A percentile compares a stretch with the other conserved stretches of the same genome.
Conservation (phyloP, 2,113 vertebrate genomes). For the Bucco capensis region DNA sequence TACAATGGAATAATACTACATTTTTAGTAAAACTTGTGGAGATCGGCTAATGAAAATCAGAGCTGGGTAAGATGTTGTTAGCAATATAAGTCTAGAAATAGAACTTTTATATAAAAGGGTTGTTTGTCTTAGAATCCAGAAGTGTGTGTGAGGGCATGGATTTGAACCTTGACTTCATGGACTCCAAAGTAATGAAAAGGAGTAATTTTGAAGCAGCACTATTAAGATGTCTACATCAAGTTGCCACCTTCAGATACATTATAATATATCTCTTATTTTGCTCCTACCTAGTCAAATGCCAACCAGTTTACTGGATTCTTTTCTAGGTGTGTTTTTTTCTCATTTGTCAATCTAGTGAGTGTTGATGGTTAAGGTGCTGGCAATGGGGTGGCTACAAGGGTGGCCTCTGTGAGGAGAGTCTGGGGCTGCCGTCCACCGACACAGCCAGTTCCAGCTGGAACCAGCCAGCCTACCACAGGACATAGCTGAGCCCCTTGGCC, state of each 20-base stretch:
- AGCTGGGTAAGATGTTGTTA: background rate
- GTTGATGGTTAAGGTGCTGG: background rate
- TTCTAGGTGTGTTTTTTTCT: background rate
- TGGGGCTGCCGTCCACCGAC: fast-evolving
- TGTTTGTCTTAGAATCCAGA: background rate
- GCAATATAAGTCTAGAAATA: background rate
- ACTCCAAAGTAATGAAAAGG: background rate
- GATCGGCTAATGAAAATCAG: background rate
- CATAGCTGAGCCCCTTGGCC: fast-evolving
- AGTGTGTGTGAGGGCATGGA: background rate
- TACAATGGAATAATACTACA: background rate
- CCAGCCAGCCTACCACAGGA: fast-evolving
- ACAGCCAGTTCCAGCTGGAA: fast-evolving
- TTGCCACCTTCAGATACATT: background rate
- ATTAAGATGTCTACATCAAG: background rate
- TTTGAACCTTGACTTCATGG: background rate
- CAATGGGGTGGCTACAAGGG: background rate
- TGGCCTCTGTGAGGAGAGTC: background rate
- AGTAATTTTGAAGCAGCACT: background rate
- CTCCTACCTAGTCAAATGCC: background rate
- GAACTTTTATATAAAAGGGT: background rate
- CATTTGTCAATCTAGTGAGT: fast-evolving
- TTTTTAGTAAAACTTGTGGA: background rate
- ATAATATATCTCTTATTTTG: background rate
- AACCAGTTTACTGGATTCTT: background rate